A percentile compares a stretch with the other conserved stretches of the same genome.
These are phyloP conservation scores for Enteromius thamalakanensis DNA, from an alignment of 2,797 vertebrate species.

Conservation along the genomic window DNA sequence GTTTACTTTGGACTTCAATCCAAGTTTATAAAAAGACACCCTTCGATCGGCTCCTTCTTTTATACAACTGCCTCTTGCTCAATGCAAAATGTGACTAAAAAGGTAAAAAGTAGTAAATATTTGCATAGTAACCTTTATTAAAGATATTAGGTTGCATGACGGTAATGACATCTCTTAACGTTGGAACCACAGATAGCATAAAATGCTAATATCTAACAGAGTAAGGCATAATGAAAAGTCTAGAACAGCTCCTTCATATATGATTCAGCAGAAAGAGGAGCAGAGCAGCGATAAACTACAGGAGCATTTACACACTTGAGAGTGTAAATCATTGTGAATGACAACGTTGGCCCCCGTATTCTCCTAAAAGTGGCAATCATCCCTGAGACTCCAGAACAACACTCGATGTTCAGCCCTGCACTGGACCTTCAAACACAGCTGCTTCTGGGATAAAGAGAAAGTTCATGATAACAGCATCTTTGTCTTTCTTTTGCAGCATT, in stretches of 20 bases:
- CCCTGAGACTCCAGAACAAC: constrained; percentile 52
- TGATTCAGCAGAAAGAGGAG: constrained; percentile 28
- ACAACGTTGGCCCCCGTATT: background rate
- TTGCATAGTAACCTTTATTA: constrained; percentile 52
- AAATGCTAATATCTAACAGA: constrained; percentile 34
- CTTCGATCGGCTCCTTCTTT: background rate
- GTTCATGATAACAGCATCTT: background rate
- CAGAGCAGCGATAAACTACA: constrained; percentile 28
- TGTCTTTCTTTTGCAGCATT: background rate
- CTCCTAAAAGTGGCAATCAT: constrained; percentile 46
- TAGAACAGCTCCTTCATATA: constrained; percentile 32
- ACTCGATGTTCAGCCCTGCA: constrained; percentile 2
- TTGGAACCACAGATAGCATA: constrained; percentile 23
- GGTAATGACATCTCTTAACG: constrained; percentile 29
- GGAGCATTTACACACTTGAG: constrained; percentile 13
- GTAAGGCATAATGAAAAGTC: constrained; percentile 50
- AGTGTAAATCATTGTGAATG: constrained; percentile 20
- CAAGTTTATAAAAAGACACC: constrained; percentile 13
- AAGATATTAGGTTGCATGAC: constrained; percentile 36
- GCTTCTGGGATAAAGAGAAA: constrained; percentile 4
- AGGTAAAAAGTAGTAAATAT: constrained; percentile 38
- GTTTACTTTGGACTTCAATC: constrained; percentile 13
- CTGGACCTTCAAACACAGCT: background rate
- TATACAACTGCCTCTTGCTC: background rate
- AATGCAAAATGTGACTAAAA: constrained; percentile 21